phyloP scores from a whole-genome alignment of 35 echinoderm and acorn worm genomes.

The Apostichopus californicus region DNA sequence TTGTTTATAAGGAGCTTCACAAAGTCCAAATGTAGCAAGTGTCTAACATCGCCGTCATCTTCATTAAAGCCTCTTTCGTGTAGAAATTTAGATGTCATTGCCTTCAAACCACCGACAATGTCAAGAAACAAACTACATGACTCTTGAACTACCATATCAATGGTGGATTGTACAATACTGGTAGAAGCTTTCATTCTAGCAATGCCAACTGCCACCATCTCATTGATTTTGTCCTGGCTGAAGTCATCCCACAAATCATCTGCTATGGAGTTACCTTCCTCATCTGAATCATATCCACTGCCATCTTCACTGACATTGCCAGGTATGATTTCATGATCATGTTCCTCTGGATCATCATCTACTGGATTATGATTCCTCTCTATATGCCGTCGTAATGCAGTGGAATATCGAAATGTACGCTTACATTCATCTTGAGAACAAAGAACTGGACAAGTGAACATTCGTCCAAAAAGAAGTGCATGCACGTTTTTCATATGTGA shows the following conservation, averaged over 20 bases:
- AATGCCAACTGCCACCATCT: slow-evolving; percentile 31
- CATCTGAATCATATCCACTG: not conserved
- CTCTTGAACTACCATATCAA: slow-evolving; percentile 55
- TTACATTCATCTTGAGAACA: slow-evolving; percentile 67
- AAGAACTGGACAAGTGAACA: slow-evolving; percentile 21
- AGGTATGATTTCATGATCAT: slow-evolving; percentile 11
- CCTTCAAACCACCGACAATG: slow-evolving; percentile 33
- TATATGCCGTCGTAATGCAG: slow-evolving; percentile 63
- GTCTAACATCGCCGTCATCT: slow-evolving; percentile 30
- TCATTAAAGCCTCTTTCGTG: not conserved
- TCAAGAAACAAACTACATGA: slow-evolving; percentile 50
- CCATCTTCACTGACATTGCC: not conserved
- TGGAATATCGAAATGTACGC: slow-evolving; percentile 49
- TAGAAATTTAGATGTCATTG: slow-evolving; percentile 18
- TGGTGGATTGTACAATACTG: slow-evolving; percentile 47
- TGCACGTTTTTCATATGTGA: slow-evolving; percentile 24
- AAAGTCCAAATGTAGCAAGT: slow-evolving; percentile 54
- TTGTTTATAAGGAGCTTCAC: slow-evolving; percentile 53
- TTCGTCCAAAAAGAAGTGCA: slow-evolving; percentile 30
- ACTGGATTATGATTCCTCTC: slow-evolving; percentile 25
- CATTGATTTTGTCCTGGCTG: slow-evolving; percentile 35
- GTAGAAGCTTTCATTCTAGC: slow-evolving; percentile 47
- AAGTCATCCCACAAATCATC: slow-evolving; percentile 41
- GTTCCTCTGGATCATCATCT: not conserved
- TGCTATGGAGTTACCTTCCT: not conserved